Base-by-base conservation (phyloP, 2,888 invertebrate genomes). In the Nasonia oneida region DNA sequence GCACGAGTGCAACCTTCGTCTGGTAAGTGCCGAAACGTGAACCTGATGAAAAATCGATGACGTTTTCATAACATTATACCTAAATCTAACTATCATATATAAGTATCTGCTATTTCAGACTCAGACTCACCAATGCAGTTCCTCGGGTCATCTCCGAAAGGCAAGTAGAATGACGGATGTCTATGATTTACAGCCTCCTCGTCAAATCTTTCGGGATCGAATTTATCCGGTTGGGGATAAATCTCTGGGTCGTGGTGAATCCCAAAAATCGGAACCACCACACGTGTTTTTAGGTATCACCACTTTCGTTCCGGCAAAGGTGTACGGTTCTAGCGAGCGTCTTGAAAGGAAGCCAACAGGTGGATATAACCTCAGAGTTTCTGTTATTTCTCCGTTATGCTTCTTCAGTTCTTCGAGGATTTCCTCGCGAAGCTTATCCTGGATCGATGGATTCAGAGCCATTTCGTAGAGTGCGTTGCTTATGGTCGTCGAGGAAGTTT, bases 341-440 rank as follows among this genome's bases (percentile, higher is more conserved):
- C 94, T 90, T 85, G 90, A 91, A 14, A 93, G 86, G 3, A 90
- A 61, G 3, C 91, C 87, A 0, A 91, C 89, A 2, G 94, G 93
- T 81, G 94, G 94, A 89, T 94, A 94, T 77, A 93, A 92, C 33
- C 94, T 90, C 23, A 94, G 88, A 0, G 94, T 93, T 89, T 94
- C 94, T 94, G 89, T 53, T 29, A 89, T 87, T 33, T 90, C 87
- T 3, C 93, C 93, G 3, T 92, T 88, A 50, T 70, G 70, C 67
- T 90, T 90, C 0, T 89, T 87, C 57, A 92, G 82, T 67, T 91
- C 90, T 5, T 90, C 79, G 4, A 90, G 90, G 15, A 94, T 91
- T 88, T 94, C 94, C 12, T 90, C 81, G n/a, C 91, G 89, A 37
- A 94, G 88, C 83, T 90, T 91, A 8, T 93, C 91, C 87, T 94